These are phyloP conservation scores for Timema podura DNA, from an alignment of 2,888 invertebrate species.

Conservation along the genomic window DNA sequence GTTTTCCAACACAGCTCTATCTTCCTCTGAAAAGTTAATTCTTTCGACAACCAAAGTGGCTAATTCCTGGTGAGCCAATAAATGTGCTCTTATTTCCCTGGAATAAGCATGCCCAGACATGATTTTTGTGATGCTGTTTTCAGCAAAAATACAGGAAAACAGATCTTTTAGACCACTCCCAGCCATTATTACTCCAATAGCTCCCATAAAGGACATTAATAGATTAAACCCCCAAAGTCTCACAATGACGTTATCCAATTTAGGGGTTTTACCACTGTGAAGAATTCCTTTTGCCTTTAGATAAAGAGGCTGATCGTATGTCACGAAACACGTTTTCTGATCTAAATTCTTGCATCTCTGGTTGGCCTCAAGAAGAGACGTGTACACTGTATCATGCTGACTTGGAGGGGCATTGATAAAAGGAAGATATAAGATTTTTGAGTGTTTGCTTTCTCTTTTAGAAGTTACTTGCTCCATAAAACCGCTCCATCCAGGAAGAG, in stretches of 20 bases:
- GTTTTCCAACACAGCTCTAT: neutral
- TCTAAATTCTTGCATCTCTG: constrained; percentile 30
- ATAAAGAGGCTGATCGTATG: constrained; percentile 40
- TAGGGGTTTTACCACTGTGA: constrained; percentile 29
- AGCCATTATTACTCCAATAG: constrained; percentile 25
- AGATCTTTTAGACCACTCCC: constrained; percentile 19
- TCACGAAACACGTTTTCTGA: constrained; percentile 36
- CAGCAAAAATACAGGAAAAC: constrained; percentile 14
- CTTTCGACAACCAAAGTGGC: neutral
- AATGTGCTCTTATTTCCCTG: constrained; percentile 14
- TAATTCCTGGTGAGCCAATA: constrained; percentile 3
- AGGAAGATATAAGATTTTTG: constrained; percentile 25
- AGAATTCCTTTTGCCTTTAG: constrained; percentile 39
- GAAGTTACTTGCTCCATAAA: constrained; percentile 32
- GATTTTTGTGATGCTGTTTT: constrained; percentile 16
- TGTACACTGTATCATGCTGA: constrained; percentile 33
- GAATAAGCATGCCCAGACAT: constrained; percentile 18
- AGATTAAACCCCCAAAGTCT: constrained; percentile 30
- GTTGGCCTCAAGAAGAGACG: constrained; percentile 30
- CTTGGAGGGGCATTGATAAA: constrained; percentile 30
- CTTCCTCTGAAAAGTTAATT: constrained; percentile 1
- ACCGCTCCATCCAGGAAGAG: constrained; percentile 32
- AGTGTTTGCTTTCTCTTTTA: constrained; percentile 17
- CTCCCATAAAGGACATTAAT: constrained; percentile 27
- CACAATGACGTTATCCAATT: constrained; percentile 29